Evolutionary conservation across 1,140 invertebrate species (phyloP).

Genomic region (Antheraea mylitta): DNA sequence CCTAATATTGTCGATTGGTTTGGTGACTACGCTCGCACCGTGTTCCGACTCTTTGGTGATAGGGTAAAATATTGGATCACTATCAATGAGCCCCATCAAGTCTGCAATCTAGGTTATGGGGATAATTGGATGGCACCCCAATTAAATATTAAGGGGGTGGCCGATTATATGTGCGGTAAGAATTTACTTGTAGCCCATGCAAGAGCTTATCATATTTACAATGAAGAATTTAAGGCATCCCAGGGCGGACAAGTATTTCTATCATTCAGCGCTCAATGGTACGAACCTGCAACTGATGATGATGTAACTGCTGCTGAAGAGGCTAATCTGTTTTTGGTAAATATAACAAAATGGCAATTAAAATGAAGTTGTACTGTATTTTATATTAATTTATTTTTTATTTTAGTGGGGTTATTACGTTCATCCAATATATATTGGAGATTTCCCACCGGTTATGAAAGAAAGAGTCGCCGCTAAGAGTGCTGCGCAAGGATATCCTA

Average conservation of each 20-base stretch:
- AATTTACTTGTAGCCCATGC: slow-evolving; percentile 80
- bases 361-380: not conserved
- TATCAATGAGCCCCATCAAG: slow-evolving; percentile 82
- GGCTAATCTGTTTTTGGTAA: slow-evolving; percentile 52
- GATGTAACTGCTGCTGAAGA: slow-evolving; percentile 71
- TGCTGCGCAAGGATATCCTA: slow-evolving; percentile 42
- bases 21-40: slow-evolving; percentile 78
- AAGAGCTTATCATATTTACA: slow-evolving; percentile 80
- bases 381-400: slow-evolving; percentile 8
- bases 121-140: slow-evolving; percentile 69
- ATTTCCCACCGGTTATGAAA: slow-evolving; percentile 79
- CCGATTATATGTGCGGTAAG: slow-evolving; percentile 78
- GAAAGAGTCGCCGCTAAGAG: slow-evolving; percentile 68
- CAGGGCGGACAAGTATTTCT: slow-evolving; percentile 70
- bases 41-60: slow-evolving; percentile 79
- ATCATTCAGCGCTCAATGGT: slow-evolving; percentile 17
- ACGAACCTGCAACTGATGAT: slow-evolving; percentile 66
- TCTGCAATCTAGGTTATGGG: slow-evolving; percentile 80
- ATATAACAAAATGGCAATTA: not conserved
- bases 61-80: slow-evolving; percentile 82
- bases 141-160: slow-evolving; percentile 72
- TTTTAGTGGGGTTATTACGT: slow-evolving; percentile 71
- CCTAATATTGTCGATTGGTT: slow-evolving; percentile 79
- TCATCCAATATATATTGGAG: slow-evolving; percentile 78
- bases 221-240: slow-evolving; percentile 76